Evolutionary conservation across 2,888 invertebrate genomes (phyloP).

Genomic region (Xestia rhomboidea): DNA sequence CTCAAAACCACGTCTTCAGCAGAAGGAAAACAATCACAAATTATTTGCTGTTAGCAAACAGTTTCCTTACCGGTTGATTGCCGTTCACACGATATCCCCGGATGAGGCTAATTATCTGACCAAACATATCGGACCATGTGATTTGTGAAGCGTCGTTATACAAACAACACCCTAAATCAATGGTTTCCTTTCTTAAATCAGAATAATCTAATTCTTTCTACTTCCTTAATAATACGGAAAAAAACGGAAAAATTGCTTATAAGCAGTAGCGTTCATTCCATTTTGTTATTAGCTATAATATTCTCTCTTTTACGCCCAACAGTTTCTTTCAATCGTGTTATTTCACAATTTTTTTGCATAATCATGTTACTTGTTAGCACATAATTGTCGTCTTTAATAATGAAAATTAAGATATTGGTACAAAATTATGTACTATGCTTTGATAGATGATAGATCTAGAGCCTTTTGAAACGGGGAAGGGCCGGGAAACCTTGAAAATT

Average conservation of each 20-base stretch:
- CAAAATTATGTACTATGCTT: too few relatives aligned
- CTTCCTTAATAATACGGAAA: not conserved
- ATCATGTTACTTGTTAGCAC: too few relatives aligned
- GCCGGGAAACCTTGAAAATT: too few relatives aligned
- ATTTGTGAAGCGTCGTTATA: not conserved
- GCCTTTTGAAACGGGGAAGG: too few relatives aligned
- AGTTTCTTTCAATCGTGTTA: too few relatives aligned
- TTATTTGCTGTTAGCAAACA: not conserved
- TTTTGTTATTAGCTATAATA: too few relatives aligned
- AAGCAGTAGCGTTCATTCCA: not conserved
- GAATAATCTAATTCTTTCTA: not conserved
- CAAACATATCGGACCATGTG: not conserved
- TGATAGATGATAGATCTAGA: too few relatives aligned
- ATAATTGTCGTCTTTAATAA: too few relatives aligned
- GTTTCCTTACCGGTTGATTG: constrained; percentile 7
- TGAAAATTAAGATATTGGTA: too few relatives aligned
- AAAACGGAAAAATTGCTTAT: not conserved
- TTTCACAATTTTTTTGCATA: too few relatives aligned
- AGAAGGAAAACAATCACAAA: too few relatives aligned
- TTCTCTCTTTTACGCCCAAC: too few relatives aligned
- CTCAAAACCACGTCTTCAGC: not conserved
- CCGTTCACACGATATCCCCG: not conserved
- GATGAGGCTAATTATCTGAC: constrained; percentile 7
- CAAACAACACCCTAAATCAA: constrained; percentile 2
- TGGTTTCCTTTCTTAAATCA: not conserved